Percentiles rank a stretch among this genome's conserved stretches.
Evolutionary conservation across 2,888 invertebrate species (phyloP).

Genomic region (Mylabris sibirica): DNA sequence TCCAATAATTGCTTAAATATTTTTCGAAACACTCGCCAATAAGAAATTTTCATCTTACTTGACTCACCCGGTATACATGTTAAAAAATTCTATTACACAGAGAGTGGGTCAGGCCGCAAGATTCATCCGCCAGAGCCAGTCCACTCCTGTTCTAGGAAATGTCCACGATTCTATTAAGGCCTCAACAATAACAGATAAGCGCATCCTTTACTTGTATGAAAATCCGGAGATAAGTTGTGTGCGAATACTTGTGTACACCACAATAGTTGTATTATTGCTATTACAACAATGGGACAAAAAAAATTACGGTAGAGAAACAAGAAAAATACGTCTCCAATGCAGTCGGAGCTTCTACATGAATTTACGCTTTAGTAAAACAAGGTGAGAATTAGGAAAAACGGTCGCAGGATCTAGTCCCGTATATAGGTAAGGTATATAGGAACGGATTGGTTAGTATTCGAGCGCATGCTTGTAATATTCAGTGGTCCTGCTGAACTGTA

Average conservation of each 20-base stretch:
- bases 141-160: too few relatives aligned
- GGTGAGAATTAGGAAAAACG: constrained; percentile 50
- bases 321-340: neutral
- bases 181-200: too few relatives aligned
- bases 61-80: too few relatives aligned
- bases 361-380: constrained; percentile 46
- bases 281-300: too few relatives aligned
- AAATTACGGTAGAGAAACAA: neutral
- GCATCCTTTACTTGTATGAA: too few relatives aligned
- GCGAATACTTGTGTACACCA: neutral
- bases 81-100: too few relatives aligned
- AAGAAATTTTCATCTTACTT: too few relatives aligned
- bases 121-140: too few relatives aligned
- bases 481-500: constrained; percentile 44
- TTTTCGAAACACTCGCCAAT: too few relatives aligned
- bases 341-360: constrained; percentile 25
- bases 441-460: constrained; percentile 36
- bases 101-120: too few relatives aligned
- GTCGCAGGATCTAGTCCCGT: constrained; percentile 36
- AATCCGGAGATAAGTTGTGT: too few relatives aligned
- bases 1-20: too few relatives aligned
- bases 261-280: neutral
- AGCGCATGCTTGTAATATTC: constrained; percentile 48
- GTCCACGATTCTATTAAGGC: neutral
- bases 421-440: constrained; percentile 17